Conservation (phyloP, 1,140 invertebrate genomes). For the Mycetomoellerius zeteki region DNA sequence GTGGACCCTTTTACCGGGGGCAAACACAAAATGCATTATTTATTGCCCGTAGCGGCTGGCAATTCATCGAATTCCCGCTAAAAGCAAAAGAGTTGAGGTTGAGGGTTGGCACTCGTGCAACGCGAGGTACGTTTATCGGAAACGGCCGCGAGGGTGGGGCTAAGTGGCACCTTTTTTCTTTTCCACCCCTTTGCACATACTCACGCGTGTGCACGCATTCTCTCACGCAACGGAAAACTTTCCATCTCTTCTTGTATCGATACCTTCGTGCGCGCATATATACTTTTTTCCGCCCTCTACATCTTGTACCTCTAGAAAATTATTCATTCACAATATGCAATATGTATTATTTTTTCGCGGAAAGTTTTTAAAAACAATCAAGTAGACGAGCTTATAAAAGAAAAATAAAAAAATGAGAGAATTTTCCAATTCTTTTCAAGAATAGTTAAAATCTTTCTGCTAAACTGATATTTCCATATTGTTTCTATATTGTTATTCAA, state of each 20-base stretch:
- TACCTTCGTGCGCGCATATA: not conserved
- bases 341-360: not conserved
- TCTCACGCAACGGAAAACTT: slow-evolving; percentile 48
- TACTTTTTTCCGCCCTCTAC: not conserved
- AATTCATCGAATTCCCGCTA: slow-evolving; percentile 81
- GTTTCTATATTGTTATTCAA: not conserved
- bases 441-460: not conserved
- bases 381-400: not conserved
- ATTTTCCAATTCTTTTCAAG: not conserved
- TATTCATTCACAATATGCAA: not conserved
- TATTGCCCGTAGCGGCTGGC: slow-evolving; percentile 79
- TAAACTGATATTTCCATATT: not conserved
- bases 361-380: not conserved
- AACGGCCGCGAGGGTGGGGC: slow-evolving; percentile 62
- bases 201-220: slow-evolving; percentile 64
- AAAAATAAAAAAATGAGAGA: not conserved
- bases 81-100: slow-evolving; percentile 81
- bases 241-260: not conserved
- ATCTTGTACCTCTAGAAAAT: not conserved
- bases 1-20: slow-evolving; percentile 82
- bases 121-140: slow-evolving; percentile 73
- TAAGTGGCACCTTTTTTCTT: slow-evolving; percentile 78
- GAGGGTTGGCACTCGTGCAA: slow-evolving; percentile 76
- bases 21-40: slow-evolving; percentile 84
- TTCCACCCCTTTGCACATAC: slow-evolving; percentile 65